These are phyloP conservation scores for Xenentodon cancila DNA, from an alignment of 2,797 vertebrate species.

Conservation along the genomic window DNA sequence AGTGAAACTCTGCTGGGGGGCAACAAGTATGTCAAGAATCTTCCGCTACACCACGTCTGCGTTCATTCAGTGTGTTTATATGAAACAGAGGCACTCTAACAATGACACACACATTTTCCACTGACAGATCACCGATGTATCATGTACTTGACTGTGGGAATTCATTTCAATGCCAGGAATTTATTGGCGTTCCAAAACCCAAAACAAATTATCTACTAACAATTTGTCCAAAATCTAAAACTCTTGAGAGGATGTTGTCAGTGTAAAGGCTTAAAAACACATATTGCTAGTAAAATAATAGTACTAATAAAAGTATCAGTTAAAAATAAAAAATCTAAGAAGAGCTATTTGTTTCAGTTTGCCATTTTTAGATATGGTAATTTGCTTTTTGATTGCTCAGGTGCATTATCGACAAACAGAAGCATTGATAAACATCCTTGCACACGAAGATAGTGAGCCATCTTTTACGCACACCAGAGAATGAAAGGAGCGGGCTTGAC, in stretches of 20 bases:
- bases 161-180: constrained; percentile 38
- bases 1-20: too few species aligned
- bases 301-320: accelerated
- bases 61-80: constrained; percentile 1
- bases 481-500: constrained; percentile 52
- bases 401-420: constrained; percentile 4
- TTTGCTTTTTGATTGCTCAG: constrained; percentile 4
- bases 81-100: constrained; percentile 19
- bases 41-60: not conserved
- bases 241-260: too few species aligned
- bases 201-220: constrained; percentile 8
- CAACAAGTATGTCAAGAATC: too few species aligned
- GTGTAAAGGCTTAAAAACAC: too few species aligned
- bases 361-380: not conserved
- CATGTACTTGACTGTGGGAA: constrained; percentile 7
- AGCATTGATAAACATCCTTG: constrained; percentile 33
- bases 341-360: not conserved
- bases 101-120: constrained; percentile 36
- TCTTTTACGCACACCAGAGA: constrained; percentile 26
- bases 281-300: not conserved
- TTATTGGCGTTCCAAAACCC: constrained; percentile 1
- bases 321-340: too few species aligned
- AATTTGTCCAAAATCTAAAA: constrained; percentile 1
- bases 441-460: constrained; percentile 8
- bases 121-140: constrained; percentile 44